Percentiles rank a stretch among this genome's conserved stretches.
phyloP scores from a whole-genome alignment of 2,113 vertebrate species.

The Alosa alosa region DNA sequence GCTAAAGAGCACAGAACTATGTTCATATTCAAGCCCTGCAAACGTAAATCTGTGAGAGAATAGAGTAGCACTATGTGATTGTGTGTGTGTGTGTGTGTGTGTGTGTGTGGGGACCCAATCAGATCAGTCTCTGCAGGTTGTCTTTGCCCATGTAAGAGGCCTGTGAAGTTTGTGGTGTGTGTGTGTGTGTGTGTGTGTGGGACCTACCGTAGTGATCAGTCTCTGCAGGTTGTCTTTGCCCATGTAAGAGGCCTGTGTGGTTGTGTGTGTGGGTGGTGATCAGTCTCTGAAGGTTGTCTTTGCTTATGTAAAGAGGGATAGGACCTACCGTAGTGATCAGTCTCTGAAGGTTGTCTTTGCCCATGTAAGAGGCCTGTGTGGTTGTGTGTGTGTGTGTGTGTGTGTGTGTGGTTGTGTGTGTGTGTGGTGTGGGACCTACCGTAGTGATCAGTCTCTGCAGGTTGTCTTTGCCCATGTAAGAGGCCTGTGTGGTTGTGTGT shows the following conservation, averaged over 20 bases:
- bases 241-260: conserved; percentile 85
- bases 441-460: conserved; percentile 80
- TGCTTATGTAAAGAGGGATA: conserved; percentile 91
- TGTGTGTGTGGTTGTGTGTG: not conserved
- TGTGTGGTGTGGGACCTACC: conserved; percentile 60
- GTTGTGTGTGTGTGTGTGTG: not conserved
- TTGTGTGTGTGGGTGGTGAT: conserved; percentile 72
- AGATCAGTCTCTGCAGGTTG: too few species aligned
- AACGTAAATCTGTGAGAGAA: too few species aligned
- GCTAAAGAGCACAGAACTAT: too few species aligned
- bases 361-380: conserved; percentile 81
- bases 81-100: too few species aligned
- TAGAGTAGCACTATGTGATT: too few species aligned
- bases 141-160: too few species aligned
- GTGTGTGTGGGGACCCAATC: too few species aligned
- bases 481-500: conserved; percentile 57
- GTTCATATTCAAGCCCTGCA: too few species aligned
- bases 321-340: conserved; percentile 79
- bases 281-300: conserved; percentile 85
- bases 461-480: conserved; percentile 93
- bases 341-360: conserved; percentile 88
- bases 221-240: conserved; percentile 90
- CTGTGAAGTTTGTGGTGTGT: too few species aligned
- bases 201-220: conserved; percentile 76
- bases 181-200: not conserved